phyloP scores from a whole-genome alignment of 2,113 vertebrate genomes.

The Pterocles gutturalis region DNA sequence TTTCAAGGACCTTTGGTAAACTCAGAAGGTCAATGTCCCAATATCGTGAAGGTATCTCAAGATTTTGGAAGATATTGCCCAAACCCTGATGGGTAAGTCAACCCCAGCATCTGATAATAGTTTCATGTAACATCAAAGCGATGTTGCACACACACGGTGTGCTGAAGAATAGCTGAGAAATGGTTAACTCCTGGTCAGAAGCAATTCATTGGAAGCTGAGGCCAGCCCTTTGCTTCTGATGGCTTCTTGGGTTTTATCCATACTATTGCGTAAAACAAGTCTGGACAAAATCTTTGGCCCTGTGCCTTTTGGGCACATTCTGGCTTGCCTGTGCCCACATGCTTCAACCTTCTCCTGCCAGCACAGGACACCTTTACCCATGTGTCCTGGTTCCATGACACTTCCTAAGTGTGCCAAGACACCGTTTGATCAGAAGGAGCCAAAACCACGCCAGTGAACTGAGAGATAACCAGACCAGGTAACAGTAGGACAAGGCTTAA shows the following conservation, averaged over 20 bases:
- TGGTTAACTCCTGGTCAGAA: neutral
- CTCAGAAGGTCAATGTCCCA: neutral
- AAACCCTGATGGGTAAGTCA: neutral
- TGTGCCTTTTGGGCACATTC: neutral
- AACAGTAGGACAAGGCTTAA: neutral
- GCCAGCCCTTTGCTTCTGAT: neutral
- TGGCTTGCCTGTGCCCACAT: neutral
- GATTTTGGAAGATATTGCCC: neutral
- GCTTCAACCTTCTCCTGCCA: neutral
- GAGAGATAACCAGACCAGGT: neutral
- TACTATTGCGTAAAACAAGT: neutral
- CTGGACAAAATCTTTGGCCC: neutral
- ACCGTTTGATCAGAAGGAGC: neutral
- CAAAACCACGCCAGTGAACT: neutral
- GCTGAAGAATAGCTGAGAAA: neutral
- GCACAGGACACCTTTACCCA: neutral
- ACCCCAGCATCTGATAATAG: neutral
- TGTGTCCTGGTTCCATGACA: neutral
- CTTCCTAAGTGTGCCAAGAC: neutral
- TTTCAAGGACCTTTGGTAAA: neutral
- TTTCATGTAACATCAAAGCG: neutral
- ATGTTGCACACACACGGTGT: accelerated
- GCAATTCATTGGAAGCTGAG: accelerated
- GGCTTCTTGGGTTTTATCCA: neutral
- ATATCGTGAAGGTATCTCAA: accelerated